A percentile compares a stretch with the other conserved stretches of the same genome.
Conservation (phyloP, 2,797 vertebrate genomes). For the Bovichtus diacanthus region DNA sequence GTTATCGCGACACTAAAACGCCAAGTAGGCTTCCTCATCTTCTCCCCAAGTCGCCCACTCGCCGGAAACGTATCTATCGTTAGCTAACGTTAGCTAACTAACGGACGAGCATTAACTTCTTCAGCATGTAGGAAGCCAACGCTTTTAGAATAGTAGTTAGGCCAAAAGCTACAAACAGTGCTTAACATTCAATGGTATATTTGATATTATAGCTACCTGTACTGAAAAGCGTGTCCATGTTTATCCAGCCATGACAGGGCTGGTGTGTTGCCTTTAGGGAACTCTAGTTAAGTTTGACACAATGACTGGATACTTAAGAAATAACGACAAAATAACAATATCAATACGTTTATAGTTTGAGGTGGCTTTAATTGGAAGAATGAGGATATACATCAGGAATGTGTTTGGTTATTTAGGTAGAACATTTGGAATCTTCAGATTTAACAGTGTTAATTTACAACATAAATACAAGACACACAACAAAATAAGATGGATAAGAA, state of each 20-base stretch:
- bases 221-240: not conserved
- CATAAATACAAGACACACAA: too few species aligned
- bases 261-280: constrained; percentile 13
- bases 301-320: not conserved
- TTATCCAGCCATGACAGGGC: not conserved
- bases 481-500: too few species aligned
- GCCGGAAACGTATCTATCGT: not conserved
- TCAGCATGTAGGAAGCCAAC: too few species aligned
- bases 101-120: not conserved
- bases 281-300: not conserved
- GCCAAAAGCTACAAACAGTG: not conserved
- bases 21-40: too few species aligned
- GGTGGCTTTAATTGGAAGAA: not conserved
- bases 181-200: rapidly evolving
- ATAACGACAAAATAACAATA: not conserved
- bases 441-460: not conserved
- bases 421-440: not conserved
- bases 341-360: not conserved
- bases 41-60: not conserved
- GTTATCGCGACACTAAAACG: not conserved
- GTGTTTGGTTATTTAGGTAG: not conserved
- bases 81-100: not conserved
- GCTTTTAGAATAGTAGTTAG: not conserved
- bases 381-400: not conserved
- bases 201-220: not conserved